phyloP scores from a whole-genome alignment of 23 tunicate genomes.

The Phallusia fumigata region DNA sequence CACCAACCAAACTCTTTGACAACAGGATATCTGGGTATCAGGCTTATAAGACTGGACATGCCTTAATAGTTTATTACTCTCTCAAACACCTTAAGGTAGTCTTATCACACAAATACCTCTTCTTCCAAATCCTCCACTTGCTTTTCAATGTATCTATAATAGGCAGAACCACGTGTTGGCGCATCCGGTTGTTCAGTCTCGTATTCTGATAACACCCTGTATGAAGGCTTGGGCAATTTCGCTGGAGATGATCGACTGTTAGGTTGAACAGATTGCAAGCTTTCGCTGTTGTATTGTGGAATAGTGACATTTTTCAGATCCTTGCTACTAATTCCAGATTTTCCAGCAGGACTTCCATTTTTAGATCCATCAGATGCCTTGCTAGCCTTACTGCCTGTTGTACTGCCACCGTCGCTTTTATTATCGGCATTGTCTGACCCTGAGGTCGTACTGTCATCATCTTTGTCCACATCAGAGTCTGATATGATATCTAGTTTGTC shows the following conservation, averaged over 20 bases:
- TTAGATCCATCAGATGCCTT: neutral
- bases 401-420: slow-evolving; percentile 5
- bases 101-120: slow-evolving; percentile 30
- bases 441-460: slow-evolving; percentile 37
- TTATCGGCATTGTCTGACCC: slow-evolving; percentile 17
- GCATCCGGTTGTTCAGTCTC: slow-evolving; percentile 62
- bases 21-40: too few species aligned
- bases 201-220: slow-evolving; percentile 47
- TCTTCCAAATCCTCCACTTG: slow-evolving; percentile 81
- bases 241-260: slow-evolving; percentile 26
- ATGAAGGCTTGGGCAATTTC: slow-evolving; percentile 68
- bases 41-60: too few species aligned
- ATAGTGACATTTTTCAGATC: slow-evolving; percentile 52
- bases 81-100: too few species aligned
- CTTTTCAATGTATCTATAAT: slow-evolving; percentile 85
- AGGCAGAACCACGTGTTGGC: slow-evolving; percentile 58
- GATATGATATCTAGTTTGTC: slow-evolving; percentile 87
- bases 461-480: slow-evolving; percentile 78
- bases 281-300: slow-evolving; percentile 9
- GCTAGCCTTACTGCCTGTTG: neutral
- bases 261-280: neutral
- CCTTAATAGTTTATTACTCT: too few species aligned
- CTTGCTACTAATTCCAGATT: slow-evolving; percentile 37
- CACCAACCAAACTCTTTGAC: too few species aligned
- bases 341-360: neutral